Percentiles rank a stretch among this genome's conserved stretches.
Evolutionary conservation across 2,113 vertebrate species (phyloP).

Genomic region (Okapia johnstoni): DNA sequence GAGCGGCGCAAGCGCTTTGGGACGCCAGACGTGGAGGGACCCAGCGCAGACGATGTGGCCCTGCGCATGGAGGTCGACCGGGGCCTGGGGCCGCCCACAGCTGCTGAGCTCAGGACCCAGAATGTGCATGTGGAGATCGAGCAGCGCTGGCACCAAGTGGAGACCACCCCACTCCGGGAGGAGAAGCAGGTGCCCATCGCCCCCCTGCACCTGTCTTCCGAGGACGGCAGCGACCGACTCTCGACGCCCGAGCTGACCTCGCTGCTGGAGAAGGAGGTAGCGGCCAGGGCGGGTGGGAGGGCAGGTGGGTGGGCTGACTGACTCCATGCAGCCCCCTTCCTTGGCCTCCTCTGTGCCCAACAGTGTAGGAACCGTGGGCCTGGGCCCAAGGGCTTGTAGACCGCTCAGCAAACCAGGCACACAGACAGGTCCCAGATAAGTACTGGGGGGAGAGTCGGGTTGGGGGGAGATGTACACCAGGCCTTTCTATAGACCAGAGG

Average conservation of each 20-base stretch:
- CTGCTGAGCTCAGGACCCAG: constrained; percentile 74
- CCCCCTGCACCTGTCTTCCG: constrained; percentile 77
- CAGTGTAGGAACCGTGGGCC: neutral
- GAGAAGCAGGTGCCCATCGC: constrained; percentile 96
- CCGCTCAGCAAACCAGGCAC: neutral
- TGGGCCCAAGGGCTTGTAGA: neutral
- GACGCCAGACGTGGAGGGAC: constrained; percentile 73
- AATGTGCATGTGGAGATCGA: constrained; percentile 93
- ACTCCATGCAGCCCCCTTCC: neutral
- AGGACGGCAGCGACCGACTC: constrained; percentile 79
- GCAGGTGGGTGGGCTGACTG: neutral
- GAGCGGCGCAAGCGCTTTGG: constrained; percentile 85
- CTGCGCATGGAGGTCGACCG: constrained; percentile 90
- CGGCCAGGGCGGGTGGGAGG: neutral
- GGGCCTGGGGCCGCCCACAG: constrained; percentile 58
- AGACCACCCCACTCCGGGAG: constrained; percentile 93
- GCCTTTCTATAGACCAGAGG: neutral
- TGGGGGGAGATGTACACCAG: neutral
- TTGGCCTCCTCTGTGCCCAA: neutral
- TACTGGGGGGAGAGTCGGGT: neutral
- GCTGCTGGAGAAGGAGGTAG: constrained; percentile 94
- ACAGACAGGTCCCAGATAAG: neutral
- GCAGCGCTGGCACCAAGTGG: constrained; percentile 97
- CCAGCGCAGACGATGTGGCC: constrained; percentile 70
- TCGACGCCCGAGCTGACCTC: constrained; percentile 86